A percentile compares a stretch with the other conserved stretches of the same genome.
Evolutionary conservation across 2,113 vertebrate species (phyloP).

Genomic region (Osmerus mordax): DNA sequence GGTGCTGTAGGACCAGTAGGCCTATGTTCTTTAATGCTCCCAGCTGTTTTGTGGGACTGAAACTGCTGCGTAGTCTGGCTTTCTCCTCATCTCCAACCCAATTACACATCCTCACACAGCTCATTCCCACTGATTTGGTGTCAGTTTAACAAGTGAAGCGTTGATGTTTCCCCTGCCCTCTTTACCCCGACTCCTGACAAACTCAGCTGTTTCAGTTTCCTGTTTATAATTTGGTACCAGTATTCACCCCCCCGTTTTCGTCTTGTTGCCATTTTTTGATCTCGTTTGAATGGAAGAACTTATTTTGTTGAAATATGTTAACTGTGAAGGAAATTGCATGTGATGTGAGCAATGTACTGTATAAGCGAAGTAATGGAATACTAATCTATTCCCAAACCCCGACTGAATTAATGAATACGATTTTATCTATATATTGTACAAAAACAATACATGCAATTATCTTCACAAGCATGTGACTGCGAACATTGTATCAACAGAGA

Average conservation of each 20-base stretch:
- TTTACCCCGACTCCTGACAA: background rate
- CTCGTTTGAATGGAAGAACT: slow-evolving; percentile 15
- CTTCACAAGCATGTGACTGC: too few relatives aligned
- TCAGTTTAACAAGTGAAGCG: slow-evolving; percentile 18
- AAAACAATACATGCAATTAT: slow-evolving; percentile 1
- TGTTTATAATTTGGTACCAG: slow-evolving; percentile 20
- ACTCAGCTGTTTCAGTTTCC: slow-evolving; percentile 19
- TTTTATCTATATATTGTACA: background rate
- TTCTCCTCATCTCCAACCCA: background rate
- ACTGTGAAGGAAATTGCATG: slow-evolving; percentile 1
- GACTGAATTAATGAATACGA: background rate
- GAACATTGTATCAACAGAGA: too few relatives aligned
- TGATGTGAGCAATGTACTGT: background rate
- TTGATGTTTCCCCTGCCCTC: background rate
- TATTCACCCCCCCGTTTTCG: background rate
- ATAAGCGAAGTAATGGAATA: background rate
- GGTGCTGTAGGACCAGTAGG: background rate
- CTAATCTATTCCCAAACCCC: too few relatives aligned
- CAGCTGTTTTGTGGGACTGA: slow-evolving; percentile 5
- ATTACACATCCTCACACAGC: slow-evolving; percentile 4
- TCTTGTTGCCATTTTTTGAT: slow-evolving; percentile 12
- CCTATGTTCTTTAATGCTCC: slow-evolving; percentile 4
- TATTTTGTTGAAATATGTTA: background rate
- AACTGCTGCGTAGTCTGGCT: background rate
- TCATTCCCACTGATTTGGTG: slow-evolving; percentile 14